Evolutionary conservation across 2,888 invertebrate genomes (phyloP), one percentile per base, ranked within the genome.

Genomic region (Labia minor): DNA sequence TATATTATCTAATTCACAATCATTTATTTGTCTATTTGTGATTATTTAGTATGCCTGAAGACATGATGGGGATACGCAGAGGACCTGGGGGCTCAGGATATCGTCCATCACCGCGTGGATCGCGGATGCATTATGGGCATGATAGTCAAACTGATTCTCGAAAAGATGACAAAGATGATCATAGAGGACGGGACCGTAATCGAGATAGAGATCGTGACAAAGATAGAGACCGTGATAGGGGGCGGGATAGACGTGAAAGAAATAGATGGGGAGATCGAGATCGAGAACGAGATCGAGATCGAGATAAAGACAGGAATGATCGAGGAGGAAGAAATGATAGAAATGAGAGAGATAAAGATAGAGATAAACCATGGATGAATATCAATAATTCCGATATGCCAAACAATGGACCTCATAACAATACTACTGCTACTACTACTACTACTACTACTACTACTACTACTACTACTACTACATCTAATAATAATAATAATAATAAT

Each of bases 261-360:
- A 75, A 76, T 37, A 70, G 76, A 10, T 74, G 74, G 21, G 70
- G 74, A 19, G 71, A 75, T 61, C 66, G 67, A 18, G 69, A 71
- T 33, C 62, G 70, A 37, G 69, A 70, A 8, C 67, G 70, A 61
- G 72, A 71, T 37, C 69, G 72, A 11, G 71, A 72, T 18, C 69
- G 72, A 26, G 69, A 69, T 62, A 66, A 72, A 21, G 72, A 72
- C 62, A 64, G 69, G 61, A 71, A 70, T 19, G 64, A 69, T 62
- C 26, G 26, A 6, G 26, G 26, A 8, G 26, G 26, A 6, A 71
- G 70, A 16, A 67, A 70, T 20, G 72, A 71, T 21, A 69, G 65
- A 1, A 21, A 63, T 20, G 63, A 63, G 1, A 19, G 63, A 26
- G 63, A 63, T 63, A 21, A 26, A 26, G 63, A 63, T 16, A 21